Conservation (phyloP, 2,113 vertebrate genomes). For the Reinhardtius hippoglossoides region DNA sequence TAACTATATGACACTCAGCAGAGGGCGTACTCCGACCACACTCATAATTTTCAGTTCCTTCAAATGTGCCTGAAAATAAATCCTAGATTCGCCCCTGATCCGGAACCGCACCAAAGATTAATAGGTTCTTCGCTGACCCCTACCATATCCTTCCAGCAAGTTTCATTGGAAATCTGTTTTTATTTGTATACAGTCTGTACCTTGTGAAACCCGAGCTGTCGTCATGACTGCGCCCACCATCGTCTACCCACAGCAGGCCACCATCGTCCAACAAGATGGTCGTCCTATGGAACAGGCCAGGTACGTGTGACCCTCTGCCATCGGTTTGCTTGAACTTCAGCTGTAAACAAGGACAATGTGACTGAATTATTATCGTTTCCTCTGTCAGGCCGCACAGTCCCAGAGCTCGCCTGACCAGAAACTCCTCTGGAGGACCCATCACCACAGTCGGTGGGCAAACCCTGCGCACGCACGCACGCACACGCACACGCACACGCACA, state of each 20-base stretch:
- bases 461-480: no score
- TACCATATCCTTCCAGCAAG: background rate
- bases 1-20: no score
- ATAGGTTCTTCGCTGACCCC: no score
- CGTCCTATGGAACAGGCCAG: constrained; percentile 77
- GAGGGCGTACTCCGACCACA: no score
- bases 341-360: constrained; percentile 17
- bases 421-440: constrained; percentile 81
- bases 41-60: no score
- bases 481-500: background rate
- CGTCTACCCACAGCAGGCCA: constrained; percentile 87
- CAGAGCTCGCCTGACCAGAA: constrained; percentile 85
- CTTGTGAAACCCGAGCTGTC: constrained; percentile 75
- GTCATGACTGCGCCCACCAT: constrained; percentile 86
- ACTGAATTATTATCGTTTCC: constrained; percentile 12
- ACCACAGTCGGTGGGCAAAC: constrained; percentile 90
- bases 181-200: constrained; percentile 77
- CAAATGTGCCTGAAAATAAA: no score
- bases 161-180: background rate
- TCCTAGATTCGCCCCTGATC: no score
- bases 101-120: no score
- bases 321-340: background rate
- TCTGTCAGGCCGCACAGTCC: constrained; percentile 87
- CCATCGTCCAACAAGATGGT: constrained; percentile 77
- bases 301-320: constrained; percentile 48